Percentiles rank a stretch among this genome's conserved stretches.
These are phyloP conservation scores for Drosophila mimetica DNA, from an alignment of 2,888 invertebrate genomes.

Conservation along the genomic window DNA sequence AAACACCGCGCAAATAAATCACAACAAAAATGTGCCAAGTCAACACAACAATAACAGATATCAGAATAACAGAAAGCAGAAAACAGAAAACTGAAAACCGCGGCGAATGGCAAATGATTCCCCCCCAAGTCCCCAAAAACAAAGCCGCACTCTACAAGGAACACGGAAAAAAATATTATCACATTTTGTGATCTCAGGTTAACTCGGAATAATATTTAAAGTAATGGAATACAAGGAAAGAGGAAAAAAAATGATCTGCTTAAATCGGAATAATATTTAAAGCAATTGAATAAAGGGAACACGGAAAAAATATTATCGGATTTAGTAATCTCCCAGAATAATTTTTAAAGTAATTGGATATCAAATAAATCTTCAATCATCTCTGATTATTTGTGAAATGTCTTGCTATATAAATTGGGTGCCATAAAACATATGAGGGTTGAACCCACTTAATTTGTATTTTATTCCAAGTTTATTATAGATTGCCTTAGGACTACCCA, in stretches of 20 bases:
- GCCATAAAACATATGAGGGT: not conserved
- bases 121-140: constrained; percentile 22
- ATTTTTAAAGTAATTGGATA: not conserved
- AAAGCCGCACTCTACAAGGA: not conserved
- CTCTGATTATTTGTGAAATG: not conserved
- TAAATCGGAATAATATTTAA: not conserved
- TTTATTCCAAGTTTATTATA: not conserved
- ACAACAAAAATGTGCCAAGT: constrained; percentile 71
- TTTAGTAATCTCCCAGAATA: not conserved
- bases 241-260: not conserved
- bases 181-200: not conserved
- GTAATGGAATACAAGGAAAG: not conserved
- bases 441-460: not conserved
- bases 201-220: not conserved
- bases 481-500: not conserved
- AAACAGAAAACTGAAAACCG: constrained; percentile 51
- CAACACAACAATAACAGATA: constrained; percentile 53
- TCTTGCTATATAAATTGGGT: not conserved
- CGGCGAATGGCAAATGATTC: constrained; percentile 47
- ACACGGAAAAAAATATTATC: constrained; percentile 1
- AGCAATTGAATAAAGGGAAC: too few relatives aligned
- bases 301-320: not conserved
- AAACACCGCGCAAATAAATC: constrained; percentile 64
- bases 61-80: constrained; percentile 15
- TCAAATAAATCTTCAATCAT: not conserved